phyloP scores from a whole-genome alignment of 2,888 invertebrate genomes.

The Synergus itoensis region DNA sequence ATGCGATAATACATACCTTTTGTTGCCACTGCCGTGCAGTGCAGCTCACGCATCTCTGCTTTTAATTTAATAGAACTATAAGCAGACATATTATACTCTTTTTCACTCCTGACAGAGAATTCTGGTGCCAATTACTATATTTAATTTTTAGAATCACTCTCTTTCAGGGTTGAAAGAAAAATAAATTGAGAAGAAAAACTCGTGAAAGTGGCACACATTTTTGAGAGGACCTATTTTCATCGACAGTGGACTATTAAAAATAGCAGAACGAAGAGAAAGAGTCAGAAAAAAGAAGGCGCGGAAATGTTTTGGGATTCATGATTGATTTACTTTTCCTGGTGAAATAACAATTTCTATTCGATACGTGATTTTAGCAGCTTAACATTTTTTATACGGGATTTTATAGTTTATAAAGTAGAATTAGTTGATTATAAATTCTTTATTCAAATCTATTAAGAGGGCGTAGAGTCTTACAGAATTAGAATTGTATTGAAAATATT shows the following conservation, averaged over 20 bases:
- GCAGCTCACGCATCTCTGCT: not conserved
- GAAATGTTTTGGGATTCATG: not conserved
- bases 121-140: not conserved
- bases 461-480: not conserved
- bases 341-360: not conserved
- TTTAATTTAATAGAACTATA: not conserved
- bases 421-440: not conserved
- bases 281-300: not conserved
- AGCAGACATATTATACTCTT: not conserved
- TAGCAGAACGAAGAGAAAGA: not conserved
- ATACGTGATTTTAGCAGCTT: not conserved
- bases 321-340: not conserved
- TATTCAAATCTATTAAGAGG: not conserved
- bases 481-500: not conserved
- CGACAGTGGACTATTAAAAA: not conserved
- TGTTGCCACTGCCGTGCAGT: not conserved
- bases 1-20: conserved; percentile 28
- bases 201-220: not conserved
- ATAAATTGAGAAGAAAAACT: not conserved
- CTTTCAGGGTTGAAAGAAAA: not conserved
- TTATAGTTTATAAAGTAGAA: not conserved
- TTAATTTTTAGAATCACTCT: not conserved
- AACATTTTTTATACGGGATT: too few relatives aligned
- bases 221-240: not conserved
- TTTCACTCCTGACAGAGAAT: not conserved